These are phyloP conservation scores for Sinella curviseta DNA, from an alignment of 1,140 invertebrate species.

Conservation along the genomic window DNA sequence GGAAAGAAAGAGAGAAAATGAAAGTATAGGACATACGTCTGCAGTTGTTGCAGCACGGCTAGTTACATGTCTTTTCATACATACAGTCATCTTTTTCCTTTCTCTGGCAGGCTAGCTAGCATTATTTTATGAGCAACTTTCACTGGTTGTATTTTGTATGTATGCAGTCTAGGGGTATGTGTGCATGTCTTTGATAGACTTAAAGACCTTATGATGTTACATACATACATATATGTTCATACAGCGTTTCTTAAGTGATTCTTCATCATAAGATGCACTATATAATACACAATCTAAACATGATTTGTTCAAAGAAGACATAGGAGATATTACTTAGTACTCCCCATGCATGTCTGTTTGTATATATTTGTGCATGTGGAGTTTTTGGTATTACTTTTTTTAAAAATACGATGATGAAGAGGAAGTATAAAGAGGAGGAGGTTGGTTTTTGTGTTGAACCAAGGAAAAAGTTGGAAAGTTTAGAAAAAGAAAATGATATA, in stretches of 20 bases:
- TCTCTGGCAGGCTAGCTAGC: too few relatives aligned
- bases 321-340: not conserved
- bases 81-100: not conserved
- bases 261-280: too few relatives aligned
- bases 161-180: not conserved
- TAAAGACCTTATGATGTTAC: not conserved
- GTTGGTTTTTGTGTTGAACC: not conserved
- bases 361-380: too few relatives aligned
- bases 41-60: too few relatives aligned
- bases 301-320: constrained; percentile 10
- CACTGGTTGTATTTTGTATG: not conserved
- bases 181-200: not conserved
- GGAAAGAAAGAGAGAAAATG: too few relatives aligned
- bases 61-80: too few relatives aligned
- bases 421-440: not conserved
- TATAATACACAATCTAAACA: not conserved
- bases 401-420: too few relatives aligned
- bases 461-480: not conserved
- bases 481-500: constrained; percentile 18
- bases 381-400: too few relatives aligned
- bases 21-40: too few relatives aligned
- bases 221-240: too few relatives aligned
- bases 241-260: too few relatives aligned
- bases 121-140: not conserved
- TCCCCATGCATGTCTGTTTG: too few relatives aligned